Percentiles rank a stretch among this genome's conserved stretches.
These are phyloP conservation scores for Borostomias antarcticus DNA, from an alignment of 2,797 vertebrate genomes.

Conservation along the genomic window DNA sequence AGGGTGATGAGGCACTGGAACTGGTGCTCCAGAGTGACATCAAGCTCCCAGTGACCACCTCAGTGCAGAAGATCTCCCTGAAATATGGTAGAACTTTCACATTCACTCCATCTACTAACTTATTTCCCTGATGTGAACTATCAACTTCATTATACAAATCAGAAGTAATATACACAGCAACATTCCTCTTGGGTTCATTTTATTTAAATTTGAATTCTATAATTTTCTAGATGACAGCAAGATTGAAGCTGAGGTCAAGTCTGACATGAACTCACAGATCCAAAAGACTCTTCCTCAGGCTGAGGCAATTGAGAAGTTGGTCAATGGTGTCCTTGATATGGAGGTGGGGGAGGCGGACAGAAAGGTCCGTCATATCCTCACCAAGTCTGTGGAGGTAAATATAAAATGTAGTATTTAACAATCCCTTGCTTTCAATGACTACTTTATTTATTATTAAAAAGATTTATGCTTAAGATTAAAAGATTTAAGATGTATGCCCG, in stretches of 20 bases:
- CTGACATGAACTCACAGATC: conserved; percentile 76
- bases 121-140: too few relatives aligned
- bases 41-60: conserved; percentile 65
- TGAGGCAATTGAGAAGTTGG: conserved; percentile 60
- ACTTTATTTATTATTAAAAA: too few relatives aligned
- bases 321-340: conserved; percentile 76
- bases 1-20: conserved; percentile 64
- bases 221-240: conserved; percentile 79
- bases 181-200: not conserved
- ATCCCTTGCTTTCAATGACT: too few relatives aligned
- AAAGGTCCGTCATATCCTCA: conserved; percentile 83
- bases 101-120: not conserved
- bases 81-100: conserved; percentile 80
- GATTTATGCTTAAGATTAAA: too few relatives aligned
- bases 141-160: too few relatives aligned
- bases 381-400: conserved; percentile 83
- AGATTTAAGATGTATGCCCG: too few relatives aligned
- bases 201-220: conserved; percentile 14
- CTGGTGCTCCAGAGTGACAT: conserved; percentile 82
- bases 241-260: conserved; percentile 81
- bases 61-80: conserved; percentile 78
- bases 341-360: conserved; percentile 82
- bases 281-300: conserved; percentile 60
- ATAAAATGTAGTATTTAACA: conserved; percentile 7
- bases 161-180: not conserved